These are phyloP conservation scores for Criorhina ranunculi DNA, from an alignment of 2,888 invertebrate genomes.

Conservation along the genomic window DNA sequence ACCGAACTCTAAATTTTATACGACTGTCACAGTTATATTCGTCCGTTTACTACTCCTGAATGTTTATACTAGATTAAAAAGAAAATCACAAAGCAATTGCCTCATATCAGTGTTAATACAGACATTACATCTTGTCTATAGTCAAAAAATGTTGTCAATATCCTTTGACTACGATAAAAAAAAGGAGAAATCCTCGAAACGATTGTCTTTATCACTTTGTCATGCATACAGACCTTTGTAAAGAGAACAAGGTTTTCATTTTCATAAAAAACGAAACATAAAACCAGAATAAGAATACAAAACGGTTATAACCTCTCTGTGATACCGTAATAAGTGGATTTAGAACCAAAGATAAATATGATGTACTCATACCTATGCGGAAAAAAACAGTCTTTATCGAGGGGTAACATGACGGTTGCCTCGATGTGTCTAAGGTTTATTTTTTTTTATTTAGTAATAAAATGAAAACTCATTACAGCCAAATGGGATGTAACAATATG, in stretches of 20 bases:
- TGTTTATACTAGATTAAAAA: no score
- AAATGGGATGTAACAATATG: conserved; percentile 22
- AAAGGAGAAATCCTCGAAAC: no score
- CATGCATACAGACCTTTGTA: conserved; percentile 1
- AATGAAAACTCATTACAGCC: conserved; percentile 21
- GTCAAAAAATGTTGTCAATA: no score
- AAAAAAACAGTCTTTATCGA: conserved; percentile 2
- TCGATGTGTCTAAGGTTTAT: not conserved
- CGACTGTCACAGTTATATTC: no score
- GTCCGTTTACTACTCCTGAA: no score
- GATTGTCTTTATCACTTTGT: not conserved
- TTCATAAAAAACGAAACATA: not conserved
- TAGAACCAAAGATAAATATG: conserved; percentile 14
- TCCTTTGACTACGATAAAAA: no score
- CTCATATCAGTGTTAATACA: no score
- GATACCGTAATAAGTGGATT: conserved; percentile 11
- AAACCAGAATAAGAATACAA: not conserved
- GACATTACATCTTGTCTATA: no score
- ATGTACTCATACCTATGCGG: not conserved
- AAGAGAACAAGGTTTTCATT: conserved; percentile 4
- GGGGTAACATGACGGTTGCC: not conserved
- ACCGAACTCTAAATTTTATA: no score
- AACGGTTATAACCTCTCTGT: not conserved
- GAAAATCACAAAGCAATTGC: no score
- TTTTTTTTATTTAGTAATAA: conserved; percentile 15